Evolutionary conservation across 2,797 vertebrate genomes (phyloP), one percentile per base, ranked within the genome.

Genomic region (Mus minutoides): DNA sequence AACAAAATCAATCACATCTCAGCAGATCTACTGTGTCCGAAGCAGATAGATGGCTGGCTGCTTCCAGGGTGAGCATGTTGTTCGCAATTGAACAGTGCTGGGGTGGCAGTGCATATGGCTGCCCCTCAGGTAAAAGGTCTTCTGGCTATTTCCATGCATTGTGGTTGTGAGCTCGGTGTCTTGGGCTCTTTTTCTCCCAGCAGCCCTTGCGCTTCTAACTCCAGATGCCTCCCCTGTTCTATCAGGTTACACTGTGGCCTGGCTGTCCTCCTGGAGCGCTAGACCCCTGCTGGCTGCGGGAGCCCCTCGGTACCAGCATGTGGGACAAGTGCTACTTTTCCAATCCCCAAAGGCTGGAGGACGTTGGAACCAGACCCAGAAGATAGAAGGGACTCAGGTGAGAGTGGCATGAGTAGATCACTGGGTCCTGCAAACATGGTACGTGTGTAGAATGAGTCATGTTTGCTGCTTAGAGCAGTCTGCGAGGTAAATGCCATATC

Each of bases 281-380:
- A 97, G 95, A 96, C 86, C 97, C 88, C 93, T 98, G 98, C 22
- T 83, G 98, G 94, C 97, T n/a, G 91, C 98, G 0, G 99, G 99
- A 46, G 99, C 99, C 17, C 99, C 99, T 19, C 97, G 99, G 83
- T 99, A 97, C 86, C 60, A 98, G n/a, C 99, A 99, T 79, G 97
- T 0, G 10, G 99, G 99, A 89, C 98, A 88, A 71, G 98, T 99
- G 0, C 52, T 99, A 29, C 26, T 99, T 90, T 99, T 99, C 95
- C 97, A 0, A 85, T 64, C 96, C 7, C 16, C 34, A 0, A 14
- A 60, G 9, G 10, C 8, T 9, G 34, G 0, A 84, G 71, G 67
- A 64, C 88, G 0, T 4, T 99, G 99, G 99, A 97, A 0, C 0
- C 62, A 96, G 73, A 67, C 31, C 9, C 95, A 98, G 84, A 98